phyloP scores from a whole-genome alignment of 2,888 invertebrate species.

The Eulithis testata region DNA sequence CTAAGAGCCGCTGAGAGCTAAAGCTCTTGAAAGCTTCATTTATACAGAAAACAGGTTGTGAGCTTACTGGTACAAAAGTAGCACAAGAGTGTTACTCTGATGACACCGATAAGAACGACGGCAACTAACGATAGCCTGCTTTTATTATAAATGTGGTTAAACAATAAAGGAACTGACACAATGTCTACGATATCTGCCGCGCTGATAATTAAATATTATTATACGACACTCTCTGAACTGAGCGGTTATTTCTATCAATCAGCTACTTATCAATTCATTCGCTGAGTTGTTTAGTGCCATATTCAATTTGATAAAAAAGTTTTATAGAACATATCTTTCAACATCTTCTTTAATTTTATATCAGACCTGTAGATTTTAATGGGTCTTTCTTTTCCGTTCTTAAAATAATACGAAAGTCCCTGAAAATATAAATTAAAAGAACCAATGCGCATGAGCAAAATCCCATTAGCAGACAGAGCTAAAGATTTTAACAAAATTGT shows the following conservation, averaged over 20 bases:
- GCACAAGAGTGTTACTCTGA: too few relatives aligned
- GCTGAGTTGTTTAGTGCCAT: conserved; percentile 22
- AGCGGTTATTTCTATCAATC: conserved; percentile 31
- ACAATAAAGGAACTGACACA: conserved; percentile 61
- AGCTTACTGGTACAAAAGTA: too few relatives aligned
- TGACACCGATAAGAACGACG: too few relatives aligned
- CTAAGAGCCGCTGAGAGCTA: conserved; percentile 46
- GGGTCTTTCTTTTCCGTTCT: too few relatives aligned
- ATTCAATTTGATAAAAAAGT: conserved; percentile 14
- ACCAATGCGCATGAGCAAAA: too few relatives aligned
- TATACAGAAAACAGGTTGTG: conserved; percentile 6
- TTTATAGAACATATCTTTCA: too few relatives aligned
- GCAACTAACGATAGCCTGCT: conserved; percentile 5
- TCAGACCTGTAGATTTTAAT: too few relatives aligned
- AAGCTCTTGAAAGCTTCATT: conserved; percentile 53
- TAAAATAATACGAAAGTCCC: too few relatives aligned
- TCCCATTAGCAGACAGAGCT: too few relatives aligned
- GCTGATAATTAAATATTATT: conserved; percentile 33
- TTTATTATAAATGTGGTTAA: conserved; percentile 26
- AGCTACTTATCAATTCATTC: conserved; percentile 29
- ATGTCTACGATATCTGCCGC: conserved; percentile 53
- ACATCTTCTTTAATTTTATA: background rate
- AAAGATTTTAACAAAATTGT: conserved; percentile 7
- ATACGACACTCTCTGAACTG: conserved; percentile 31
- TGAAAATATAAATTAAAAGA: too few relatives aligned